Base-by-base conservation (phyloP, 2,797 vertebrate species). In the Sebastes dallii region DNA sequence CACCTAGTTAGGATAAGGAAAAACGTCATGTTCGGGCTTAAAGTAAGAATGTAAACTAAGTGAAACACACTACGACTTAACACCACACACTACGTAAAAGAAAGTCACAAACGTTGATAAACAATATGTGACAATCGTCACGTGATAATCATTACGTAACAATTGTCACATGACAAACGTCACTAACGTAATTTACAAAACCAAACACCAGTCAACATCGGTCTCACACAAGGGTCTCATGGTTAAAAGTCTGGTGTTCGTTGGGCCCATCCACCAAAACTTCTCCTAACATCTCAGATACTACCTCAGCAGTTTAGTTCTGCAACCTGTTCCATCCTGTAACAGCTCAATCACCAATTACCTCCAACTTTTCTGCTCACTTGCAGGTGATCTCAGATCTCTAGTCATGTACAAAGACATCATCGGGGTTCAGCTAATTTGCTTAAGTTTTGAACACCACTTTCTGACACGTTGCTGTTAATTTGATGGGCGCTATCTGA, bases 221-320 rank as follows among this genome's bases (percentile, higher is more conserved):
- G 39, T 42, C 39, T 42, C 39, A 42, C 0, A 42, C 39, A 46
- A 6, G 0, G 42, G 39, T 0, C 6, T 46, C 6, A 0, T 46
- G 42, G 39, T 42, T 39, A 39, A 39, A 39, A 39, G 36, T 39
- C 12, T 13, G 12, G 36, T 39, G 36, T 6, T 18, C 8, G 42
- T 46, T 1, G 3, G 14, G 6, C 42, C 6, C 42, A 46, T 46
- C 42, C 42, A 18, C 42, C 16, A 9, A 52, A 52, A 20, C 46
- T n/a, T 52, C 46, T 9, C 46, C 46, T n/a, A 20, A 14, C 24
- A 58, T 59, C 55, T 27, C 24, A 25, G 22, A 58, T 52, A 10
- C 5, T 27, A 58, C 55, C 22, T 20, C 46, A 10, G 46, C 46
- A 52, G 50, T 52, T 52, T 20, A n/a, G 50, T 20, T 52, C 18